These are phyloP conservation scores for Drosophila kohkoa DNA, from an alignment of 1,140 invertebrate species.

Conservation along the genomic window DNA sequence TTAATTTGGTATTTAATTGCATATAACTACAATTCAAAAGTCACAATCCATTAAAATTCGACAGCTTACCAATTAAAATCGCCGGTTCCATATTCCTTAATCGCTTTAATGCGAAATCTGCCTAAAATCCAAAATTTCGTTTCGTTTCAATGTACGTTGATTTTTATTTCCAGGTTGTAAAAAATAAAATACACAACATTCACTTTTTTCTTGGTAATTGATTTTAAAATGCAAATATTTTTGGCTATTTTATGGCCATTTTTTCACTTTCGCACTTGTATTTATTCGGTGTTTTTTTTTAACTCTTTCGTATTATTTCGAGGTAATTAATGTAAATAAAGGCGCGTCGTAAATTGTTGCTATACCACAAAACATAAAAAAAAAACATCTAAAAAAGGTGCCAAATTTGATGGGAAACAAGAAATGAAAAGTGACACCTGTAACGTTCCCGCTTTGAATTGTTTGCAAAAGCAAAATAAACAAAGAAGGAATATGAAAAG, in stretches of 20 bases:
- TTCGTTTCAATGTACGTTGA: conserved; percentile 34
- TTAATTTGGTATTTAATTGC: no score
- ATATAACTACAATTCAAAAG: neutral
- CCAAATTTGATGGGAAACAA: conserved; percentile 36
- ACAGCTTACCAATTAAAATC: conserved; percentile 79
- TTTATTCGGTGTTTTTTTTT: conserved; percentile 10
- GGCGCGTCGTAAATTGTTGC: conserved; percentile 44
- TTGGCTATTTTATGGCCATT: conserved; percentile 17
- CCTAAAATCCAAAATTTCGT: conserved; percentile 35
- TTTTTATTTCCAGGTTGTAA: conserved; percentile 34
- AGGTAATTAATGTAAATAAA: conserved; percentile 57
- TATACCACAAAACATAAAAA: conserved; percentile 5
- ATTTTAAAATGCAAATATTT: conserved; percentile 12
- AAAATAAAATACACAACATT: conserved; percentile 44
- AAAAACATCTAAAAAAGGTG: conserved; percentile 29
- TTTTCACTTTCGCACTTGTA: conserved; percentile 25
- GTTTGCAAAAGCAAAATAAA: conserved; percentile 55
- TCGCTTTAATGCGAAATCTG: conserved; percentile 39
- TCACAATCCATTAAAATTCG: neutral
- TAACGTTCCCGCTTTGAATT: conserved; percentile 36
- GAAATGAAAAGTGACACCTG: conserved; percentile 60
- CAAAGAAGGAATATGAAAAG: conserved; percentile 37
- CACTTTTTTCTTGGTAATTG: conserved; percentile 10
- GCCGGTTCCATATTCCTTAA: conserved; percentile 73
- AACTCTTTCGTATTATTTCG: conserved; percentile 51